Base-by-base conservation (phyloP, 2,888 invertebrate genomes). In the Lottia gigantea region DNA sequence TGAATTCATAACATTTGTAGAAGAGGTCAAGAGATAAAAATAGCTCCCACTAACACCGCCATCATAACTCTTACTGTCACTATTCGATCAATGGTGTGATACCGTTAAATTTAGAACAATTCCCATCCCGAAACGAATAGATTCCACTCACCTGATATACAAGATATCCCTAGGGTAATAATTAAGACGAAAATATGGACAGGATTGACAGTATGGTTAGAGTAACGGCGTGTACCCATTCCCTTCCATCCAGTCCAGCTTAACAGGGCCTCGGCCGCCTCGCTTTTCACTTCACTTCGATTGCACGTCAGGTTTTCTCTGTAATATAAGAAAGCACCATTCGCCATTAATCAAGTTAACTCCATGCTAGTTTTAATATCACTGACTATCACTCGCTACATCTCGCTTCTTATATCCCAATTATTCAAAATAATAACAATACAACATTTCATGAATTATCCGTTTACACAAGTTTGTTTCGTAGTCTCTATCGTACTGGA, bases 211-310 rank as follows among this genome's bases (percentile, higher is more conserved):
- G 76, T 76, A 71, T 78, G 78, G 74, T 71, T 77, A 71, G 72
- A 76, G 71, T 73, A 76, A 70, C 76, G 70, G 67, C 74, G 66
- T 66, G 78, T 72, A 72, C 77, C 80, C 81, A 81, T 81, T 69
- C 78, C 81, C 79, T 77, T 79, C 81, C 81, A 81, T 80, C 68
- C 76, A 77, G 75, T 62, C 62, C 64, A 67, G 64, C 66, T 64
- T 45, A 46, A 71, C 70, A 71, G 77, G 71, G 74, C 74, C 66
- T 70, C 55, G 71, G 74, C 73, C 73, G 69, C 72, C 23, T 62
- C 15, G 66, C 65, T 67, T 69, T 62, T 26, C n/a, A 31, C 62
- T 65, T 46, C 61, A 31, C 49, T 49, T 68, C 68, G 45, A 40
- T 45, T 55, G 55, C 65, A 63, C 64, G 61, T 62, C 64, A 64